Base-by-base conservation (phyloP, 2,888 invertebrate species). In the Drosophila recens region DNA sequence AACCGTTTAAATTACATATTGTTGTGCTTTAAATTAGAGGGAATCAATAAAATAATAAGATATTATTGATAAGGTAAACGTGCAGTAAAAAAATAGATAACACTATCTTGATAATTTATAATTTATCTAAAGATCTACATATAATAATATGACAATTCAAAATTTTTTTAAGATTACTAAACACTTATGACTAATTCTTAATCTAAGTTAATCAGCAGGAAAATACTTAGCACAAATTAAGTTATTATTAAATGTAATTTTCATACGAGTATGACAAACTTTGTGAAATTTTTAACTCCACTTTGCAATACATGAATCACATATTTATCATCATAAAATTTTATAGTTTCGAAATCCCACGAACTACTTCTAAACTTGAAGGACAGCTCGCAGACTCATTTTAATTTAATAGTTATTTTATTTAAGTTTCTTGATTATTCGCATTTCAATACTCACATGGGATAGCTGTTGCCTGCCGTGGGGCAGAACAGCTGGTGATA, bases 401-500 rank as follows among this genome's bases (percentile, higher is more conserved):
- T 51, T 43, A 27, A 57, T 36, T 51, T 51, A 49, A 27, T 34
- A 20, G 15, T 17, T 23, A 42, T 34, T 23, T 15, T 13, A 33
- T 23, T 43, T 30, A 17, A 33, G 46, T 20, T 15, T 36, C 5
- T 15, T 40, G 9, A 20, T 38, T 9, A 11, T 1, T 23, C 4
- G 20, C 3, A 23, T 5, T n/a, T n/a, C 3, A 20, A 33, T 65
- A 76, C 96, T 96, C 94, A 98, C 98, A 96, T 94, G 85, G 98
- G 98, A 93, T 98, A 98, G 71, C 96, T 96, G 91, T 96, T 97
- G 81, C 98, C 98, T 72, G 98, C 97, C 36, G 97, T 97, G 38
- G 98, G 97, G 92, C 98, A 98, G 93, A 97, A 97, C 66, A 98
- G 94, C 92, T 98, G 98, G 93, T 96, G 97, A 92, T 96, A 95